Evolutionary conservation across 2,113 vertebrate genomes (phyloP).

Genomic region (Gulo gulo): DNA sequence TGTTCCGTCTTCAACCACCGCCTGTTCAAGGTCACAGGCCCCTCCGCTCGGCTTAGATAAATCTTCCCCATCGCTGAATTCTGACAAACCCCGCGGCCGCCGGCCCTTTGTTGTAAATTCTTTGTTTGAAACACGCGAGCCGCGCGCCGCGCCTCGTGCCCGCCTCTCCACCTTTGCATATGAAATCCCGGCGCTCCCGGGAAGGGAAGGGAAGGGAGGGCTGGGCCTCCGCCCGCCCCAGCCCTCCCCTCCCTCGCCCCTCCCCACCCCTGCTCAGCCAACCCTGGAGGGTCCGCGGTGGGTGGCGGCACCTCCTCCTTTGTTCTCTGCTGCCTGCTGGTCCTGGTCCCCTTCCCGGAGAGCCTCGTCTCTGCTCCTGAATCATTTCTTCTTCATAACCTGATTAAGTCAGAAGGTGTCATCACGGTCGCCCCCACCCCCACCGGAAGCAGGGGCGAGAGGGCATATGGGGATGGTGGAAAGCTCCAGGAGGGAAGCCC

Average conservation of each 20-base stretch:
- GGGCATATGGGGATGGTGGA: not conserved
- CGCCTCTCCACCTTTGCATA: conserved; percentile 62
- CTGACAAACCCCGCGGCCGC: conserved; percentile 8
- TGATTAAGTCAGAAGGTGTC: not conserved
- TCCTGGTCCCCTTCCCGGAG: not conserved
- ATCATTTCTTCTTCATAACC: not conserved
- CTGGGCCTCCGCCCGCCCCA: not conserved
- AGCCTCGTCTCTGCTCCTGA: not conserved
- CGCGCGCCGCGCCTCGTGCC: not conserved
- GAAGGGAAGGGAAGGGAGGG: too few species aligned
- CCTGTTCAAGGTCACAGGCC: conserved; percentile 62
- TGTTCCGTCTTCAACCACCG: not conserved
- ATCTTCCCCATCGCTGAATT: conserved; percentile 43
- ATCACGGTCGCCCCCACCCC: fast-evolving
- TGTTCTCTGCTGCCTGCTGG: conserved; percentile 3
- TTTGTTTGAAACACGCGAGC: conserved; percentile 64
- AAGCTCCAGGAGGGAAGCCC: not conserved
- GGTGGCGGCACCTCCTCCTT: not conserved
- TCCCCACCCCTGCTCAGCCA: not conserved
- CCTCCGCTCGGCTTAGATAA: conserved; percentile 44
- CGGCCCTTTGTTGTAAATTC: conserved; percentile 46
- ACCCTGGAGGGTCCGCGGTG: not conserved
- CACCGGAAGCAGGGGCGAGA: fast-evolving
- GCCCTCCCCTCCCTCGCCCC: not conserved
- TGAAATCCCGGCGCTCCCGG: not conserved